phyloP scores from a whole-genome alignment of 2,113 vertebrate genomes.

The Cyanistes caeruleus region DNA sequence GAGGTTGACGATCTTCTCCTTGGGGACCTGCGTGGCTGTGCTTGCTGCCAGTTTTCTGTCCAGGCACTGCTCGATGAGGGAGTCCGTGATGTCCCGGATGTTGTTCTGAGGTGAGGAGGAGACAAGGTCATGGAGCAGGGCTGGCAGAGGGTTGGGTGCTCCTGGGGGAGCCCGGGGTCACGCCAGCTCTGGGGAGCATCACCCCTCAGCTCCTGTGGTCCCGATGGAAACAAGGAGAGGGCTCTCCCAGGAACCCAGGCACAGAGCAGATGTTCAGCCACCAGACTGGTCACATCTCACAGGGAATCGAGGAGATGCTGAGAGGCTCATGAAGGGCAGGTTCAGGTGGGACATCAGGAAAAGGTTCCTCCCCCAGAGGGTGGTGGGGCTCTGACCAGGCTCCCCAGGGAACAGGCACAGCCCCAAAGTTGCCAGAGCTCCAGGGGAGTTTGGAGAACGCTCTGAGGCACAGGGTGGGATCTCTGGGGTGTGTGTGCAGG shows the following conservation, averaged over 20 bases:
- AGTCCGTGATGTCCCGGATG: constrained; percentile 87
- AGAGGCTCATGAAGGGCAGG: background rate
- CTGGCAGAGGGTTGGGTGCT: background rate
- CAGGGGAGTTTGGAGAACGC: rapidly evolving
- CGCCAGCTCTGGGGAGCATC: background rate
- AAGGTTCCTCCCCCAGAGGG: background rate
- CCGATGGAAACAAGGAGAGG: background rate
- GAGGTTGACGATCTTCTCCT: constrained; percentile 83
- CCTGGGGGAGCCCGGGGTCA: background rate
- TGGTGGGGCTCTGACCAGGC: rapidly evolving
- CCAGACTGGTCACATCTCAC: background rate
- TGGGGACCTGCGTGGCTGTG: constrained; percentile 70
- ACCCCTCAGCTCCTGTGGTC: background rate
- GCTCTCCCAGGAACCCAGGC: background rate
- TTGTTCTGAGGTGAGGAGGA: constrained; percentile 75
- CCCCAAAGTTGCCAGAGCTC: background rate
- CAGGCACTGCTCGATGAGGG: constrained; percentile 85
- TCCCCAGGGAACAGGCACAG: rapidly evolving
- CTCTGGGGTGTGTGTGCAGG: no score
- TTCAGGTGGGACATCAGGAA: no score
- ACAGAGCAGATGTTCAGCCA: background rate
- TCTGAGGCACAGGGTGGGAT: background rate
- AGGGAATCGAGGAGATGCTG: background rate
- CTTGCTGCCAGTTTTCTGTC: constrained; percentile 77
- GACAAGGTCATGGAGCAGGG: background rate